Evolutionary conservation across 1,140 invertebrate genomes (phyloP).

Genomic region (Tetragonula clypearis): DNA sequence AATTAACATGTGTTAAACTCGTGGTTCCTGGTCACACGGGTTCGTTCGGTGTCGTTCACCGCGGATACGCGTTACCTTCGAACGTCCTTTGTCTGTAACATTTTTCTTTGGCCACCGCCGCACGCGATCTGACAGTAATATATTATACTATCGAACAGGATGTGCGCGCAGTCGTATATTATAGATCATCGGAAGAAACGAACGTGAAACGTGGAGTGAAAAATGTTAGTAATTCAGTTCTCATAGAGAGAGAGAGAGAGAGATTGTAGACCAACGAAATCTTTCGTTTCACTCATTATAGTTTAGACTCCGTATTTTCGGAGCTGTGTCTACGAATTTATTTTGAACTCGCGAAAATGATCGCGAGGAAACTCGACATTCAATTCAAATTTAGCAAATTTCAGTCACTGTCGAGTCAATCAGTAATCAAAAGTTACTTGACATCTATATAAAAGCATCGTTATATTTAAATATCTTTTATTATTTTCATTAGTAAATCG

Average conservation of each 20-base stretch:
- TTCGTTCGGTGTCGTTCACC: slow-evolving; percentile 10
- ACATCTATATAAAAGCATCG: no score
- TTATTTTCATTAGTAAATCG: no score
- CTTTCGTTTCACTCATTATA: no score
- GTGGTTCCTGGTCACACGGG: not conserved
- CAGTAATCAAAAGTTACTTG: no score
- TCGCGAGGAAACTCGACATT: no score
- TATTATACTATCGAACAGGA: not conserved
- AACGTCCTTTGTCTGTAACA: not conserved
- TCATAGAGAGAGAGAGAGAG: no score
- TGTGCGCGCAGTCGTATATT: not conserved
- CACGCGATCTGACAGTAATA: not conserved
- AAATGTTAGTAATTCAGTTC: not conserved
- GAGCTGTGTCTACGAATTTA: no score
- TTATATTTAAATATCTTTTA: no score
- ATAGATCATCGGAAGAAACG: not conserved
- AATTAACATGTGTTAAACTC: not conserved
- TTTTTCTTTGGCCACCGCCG: not conserved
- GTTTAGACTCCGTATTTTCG: no score
- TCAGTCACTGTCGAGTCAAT: no score
- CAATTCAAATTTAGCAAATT: no score
- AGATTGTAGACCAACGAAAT: not conserved
- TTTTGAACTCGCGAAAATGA: no score
- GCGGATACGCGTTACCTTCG: not conserved
- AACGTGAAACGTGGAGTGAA: not conserved